Evolutionary conservation across 2,888 invertebrate genomes (phyloP).

Genomic region (Petrophora chlorosata): DNA sequence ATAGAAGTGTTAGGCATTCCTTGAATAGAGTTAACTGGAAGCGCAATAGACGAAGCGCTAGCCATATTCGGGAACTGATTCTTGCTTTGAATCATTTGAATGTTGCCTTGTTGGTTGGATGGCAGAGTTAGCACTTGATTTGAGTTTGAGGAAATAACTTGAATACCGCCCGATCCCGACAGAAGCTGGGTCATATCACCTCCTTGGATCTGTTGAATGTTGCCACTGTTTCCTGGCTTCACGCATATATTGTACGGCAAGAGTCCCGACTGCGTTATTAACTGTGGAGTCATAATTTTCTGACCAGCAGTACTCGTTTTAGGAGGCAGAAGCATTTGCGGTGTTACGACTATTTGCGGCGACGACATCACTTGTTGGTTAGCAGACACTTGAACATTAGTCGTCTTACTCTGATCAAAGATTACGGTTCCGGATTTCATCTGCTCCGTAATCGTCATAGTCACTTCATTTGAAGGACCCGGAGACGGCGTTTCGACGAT

Average conservation of each 20-base stretch:
- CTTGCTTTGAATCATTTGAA: constrained; percentile 74
- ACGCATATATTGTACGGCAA: constrained; percentile 80
- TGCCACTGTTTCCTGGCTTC: constrained; percentile 71
- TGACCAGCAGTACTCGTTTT: constrained; percentile 70
- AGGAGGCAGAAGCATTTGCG: constrained; percentile 77
- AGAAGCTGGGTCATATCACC: constrained; percentile 75
- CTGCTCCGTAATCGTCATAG: constrained; percentile 79
- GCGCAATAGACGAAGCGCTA: constrained; percentile 76
- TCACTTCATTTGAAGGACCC: constrained; percentile 77
- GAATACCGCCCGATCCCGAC: constrained; percentile 75
- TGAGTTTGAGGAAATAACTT: constrained; percentile 80
- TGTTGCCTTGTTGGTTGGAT: constrained; percentile 66
- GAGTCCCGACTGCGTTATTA: constrained; percentile 74
- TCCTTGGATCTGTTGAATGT: constrained; percentile 75
- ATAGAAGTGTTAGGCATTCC: constrained; percentile 75
- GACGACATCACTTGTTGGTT: constrained; percentile 76
- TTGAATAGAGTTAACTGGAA: constrained; percentile 78
- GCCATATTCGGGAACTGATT: constrained; percentile 79
- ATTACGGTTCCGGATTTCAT: constrained; percentile 78
- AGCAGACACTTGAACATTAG: constrained; percentile 75
- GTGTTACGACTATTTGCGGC: constrained; percentile 79
- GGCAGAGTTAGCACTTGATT: constrained; percentile 79
- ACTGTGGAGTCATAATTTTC: constrained; percentile 73
- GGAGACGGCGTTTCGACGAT: constrained; percentile 82
- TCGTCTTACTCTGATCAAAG: constrained; percentile 76